Percentiles rank a stretch among this genome's conserved stretches.
These are phyloP conservation scores for Theretra japonica DNA, from an alignment of 2,888 invertebrate species.

Conservation along the genomic window DNA sequence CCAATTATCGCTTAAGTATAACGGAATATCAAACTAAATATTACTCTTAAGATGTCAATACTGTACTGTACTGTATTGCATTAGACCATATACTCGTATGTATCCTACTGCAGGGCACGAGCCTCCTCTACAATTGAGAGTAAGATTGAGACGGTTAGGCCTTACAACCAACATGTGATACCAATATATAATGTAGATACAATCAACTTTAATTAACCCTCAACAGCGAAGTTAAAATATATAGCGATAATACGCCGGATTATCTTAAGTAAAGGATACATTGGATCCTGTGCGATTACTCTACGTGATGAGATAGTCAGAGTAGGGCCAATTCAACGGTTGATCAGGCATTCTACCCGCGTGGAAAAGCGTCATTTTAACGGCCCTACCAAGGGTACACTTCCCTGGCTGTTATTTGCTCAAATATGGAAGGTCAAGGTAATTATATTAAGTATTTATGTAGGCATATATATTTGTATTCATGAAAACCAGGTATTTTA, in stretches of 20 bases:
- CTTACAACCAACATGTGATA: too few species aligned
- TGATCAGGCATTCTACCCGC: constrained; percentile 27
- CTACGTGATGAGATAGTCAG: constrained; percentile 29
- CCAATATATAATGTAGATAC: too few species aligned
- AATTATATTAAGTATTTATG: not conserved
- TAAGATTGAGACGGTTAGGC: too few species aligned
- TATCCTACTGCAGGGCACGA: too few species aligned
- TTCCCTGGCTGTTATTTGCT: constrained; percentile 22
- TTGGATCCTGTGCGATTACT: constrained; percentile 25
- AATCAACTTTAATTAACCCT: not conserved
- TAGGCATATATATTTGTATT: not conserved
- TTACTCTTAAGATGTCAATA: too few species aligned
- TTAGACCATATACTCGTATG: too few species aligned
- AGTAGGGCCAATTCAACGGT: constrained; percentile 25
- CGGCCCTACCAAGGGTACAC: constrained; percentile 24
- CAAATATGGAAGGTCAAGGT: constrained; percentile 10
- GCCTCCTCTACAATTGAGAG: too few species aligned
- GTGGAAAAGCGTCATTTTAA: constrained; percentile 30
- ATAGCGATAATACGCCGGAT: constrained; percentile 8
- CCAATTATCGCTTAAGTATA: too few species aligned
- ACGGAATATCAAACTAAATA: too few species aligned
- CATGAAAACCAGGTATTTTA: not conserved
- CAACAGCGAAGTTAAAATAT: not conserved
- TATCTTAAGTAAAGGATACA: constrained; percentile 21
- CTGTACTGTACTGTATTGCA: too few species aligned